Conservation (phyloP, 2,888 invertebrate species). For the Hermaeophaga mercurialis region DNA sequence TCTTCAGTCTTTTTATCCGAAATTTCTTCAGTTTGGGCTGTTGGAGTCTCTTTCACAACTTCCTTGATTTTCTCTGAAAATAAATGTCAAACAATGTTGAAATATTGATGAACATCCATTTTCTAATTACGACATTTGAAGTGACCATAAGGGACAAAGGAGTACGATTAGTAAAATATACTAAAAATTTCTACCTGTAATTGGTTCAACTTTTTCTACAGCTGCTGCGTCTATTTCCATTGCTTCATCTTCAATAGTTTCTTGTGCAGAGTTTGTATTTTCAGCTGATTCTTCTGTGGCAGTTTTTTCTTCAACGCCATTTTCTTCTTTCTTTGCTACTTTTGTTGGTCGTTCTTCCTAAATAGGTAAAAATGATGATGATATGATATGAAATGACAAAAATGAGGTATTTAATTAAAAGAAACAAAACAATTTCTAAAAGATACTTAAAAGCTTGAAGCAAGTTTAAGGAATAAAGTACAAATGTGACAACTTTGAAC, state of each 20-base stretch:
- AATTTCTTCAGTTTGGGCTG: constrained; percentile 31
- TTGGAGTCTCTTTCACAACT: constrained; percentile 27
- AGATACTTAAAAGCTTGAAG: too few species aligned
- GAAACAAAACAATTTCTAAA: too few species aligned
- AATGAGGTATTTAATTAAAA: too few species aligned
- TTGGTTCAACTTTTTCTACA: constrained; percentile 20
- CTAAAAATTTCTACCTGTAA: constrained; percentile 16
- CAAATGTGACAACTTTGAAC: too few species aligned
- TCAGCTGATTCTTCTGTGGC: constrained; percentile 21
- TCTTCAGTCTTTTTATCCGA: constrained; percentile 7
- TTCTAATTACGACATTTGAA: too few species aligned
- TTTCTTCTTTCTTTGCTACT: constrained; percentile 61
- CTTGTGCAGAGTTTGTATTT: constrained; percentile 20
- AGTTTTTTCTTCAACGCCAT: constrained; percentile 32
- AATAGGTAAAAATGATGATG: constrained; percentile 24
- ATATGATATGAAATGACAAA: constrained; percentile 19
- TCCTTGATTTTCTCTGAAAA: constrained; percentile 38
- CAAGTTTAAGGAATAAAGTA: too few species aligned
- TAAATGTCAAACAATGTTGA: constrained; percentile 1
- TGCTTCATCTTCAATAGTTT: constrained; percentile 35
- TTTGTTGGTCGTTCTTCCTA: constrained; percentile 60
- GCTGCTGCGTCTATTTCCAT: constrained; percentile 38
- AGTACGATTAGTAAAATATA: too few species aligned
- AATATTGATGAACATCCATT: too few species aligned
- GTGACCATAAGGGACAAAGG: too few species aligned